Conservation (phyloP, 2,888 invertebrate genomes). For the Nemapogon koenigi region DNA sequence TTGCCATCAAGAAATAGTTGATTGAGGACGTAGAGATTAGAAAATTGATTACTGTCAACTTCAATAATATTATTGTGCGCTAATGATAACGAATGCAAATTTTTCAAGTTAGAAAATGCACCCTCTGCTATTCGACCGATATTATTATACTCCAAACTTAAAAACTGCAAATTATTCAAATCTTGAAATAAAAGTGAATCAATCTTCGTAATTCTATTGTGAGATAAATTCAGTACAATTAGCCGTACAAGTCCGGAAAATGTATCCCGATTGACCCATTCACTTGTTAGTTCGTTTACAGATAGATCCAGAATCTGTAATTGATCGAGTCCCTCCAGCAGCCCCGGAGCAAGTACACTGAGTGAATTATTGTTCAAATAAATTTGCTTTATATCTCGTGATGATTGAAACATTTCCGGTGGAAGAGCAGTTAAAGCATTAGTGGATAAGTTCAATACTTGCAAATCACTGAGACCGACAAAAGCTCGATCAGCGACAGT, state of each 20-base stretch:
- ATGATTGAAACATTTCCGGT: constrained; percentile 77
- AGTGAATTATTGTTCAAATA: constrained; percentile 80
- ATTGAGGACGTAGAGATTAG: constrained; percentile 75
- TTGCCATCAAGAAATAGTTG: constrained; percentile 79
- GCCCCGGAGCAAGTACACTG: constrained; percentile 75
- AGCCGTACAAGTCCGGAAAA: constrained; percentile 77
- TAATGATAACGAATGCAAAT: constrained; percentile 77
- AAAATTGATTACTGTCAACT: constrained; percentile 74
- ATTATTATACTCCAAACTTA: constrained; percentile 76
- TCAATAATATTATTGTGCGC: constrained; percentile 74
- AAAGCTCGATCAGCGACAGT: constrained; percentile 78
- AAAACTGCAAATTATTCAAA: constrained; percentile 75
- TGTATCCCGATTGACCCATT: constrained; percentile 79
- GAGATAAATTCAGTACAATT: constrained; percentile 75
- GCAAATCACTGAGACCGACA: constrained; percentile 71
- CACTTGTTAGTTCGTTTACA: constrained; percentile 76
- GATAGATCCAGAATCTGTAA: constrained; percentile 77
- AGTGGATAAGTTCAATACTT: constrained; percentile 78
- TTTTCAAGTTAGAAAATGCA: constrained; percentile 77
- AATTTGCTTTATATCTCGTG: constrained; percentile 74
- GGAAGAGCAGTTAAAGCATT: constrained; percentile 80
- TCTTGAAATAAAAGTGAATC: constrained; percentile 77
- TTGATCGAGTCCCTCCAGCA: constrained; percentile 76
- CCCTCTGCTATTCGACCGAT: constrained; percentile 74
- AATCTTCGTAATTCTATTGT: constrained; percentile 75